phyloP scores from a whole-genome alignment of 2,888 invertebrate genomes.

The Drosophila putrida region DNA sequence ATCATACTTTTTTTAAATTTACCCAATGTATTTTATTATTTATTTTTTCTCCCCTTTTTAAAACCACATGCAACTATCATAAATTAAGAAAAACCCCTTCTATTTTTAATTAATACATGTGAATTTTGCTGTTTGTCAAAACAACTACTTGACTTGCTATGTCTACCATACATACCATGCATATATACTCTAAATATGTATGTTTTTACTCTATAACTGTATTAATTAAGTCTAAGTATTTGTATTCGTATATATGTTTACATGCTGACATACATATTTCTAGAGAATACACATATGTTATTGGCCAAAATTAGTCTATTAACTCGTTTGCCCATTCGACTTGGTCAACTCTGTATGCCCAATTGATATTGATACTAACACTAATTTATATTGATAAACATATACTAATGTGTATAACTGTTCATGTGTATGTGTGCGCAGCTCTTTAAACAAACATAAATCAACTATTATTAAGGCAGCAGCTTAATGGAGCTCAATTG shows the following conservation, averaged over 20 bases:
- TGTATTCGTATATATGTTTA: constrained; percentile 42
- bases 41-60: too few species aligned
- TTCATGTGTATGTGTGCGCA: constrained; percentile 1
- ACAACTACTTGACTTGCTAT: too few species aligned
- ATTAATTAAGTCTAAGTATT: constrained; percentile 43
- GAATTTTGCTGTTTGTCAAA: too few species aligned
- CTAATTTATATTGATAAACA: constrained; percentile 21
- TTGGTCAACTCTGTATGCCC: constrained; percentile 53
- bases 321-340: constrained; percentile 46
- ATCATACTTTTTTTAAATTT: too few species aligned
- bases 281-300: constrained; percentile 58
- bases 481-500: constrained; percentile 25
- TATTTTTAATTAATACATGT: too few species aligned
- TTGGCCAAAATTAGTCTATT: constrained; percentile 63
- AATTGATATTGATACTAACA: constrained; percentile 49
- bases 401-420: background rate
- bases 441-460: constrained; percentile 18
- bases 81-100: too few species aligned
- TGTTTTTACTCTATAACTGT: constrained; percentile 68
- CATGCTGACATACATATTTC: constrained; percentile 31
- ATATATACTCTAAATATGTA: constrained; percentile 46
- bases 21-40: too few species aligned
- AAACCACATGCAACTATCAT: too few species aligned
- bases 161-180: constrained; percentile 27
- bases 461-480: constrained; percentile 35